Evolutionary conservation across 1,140 invertebrate genomes (phyloP).

Genomic region (Calliphora vicina): DNA sequence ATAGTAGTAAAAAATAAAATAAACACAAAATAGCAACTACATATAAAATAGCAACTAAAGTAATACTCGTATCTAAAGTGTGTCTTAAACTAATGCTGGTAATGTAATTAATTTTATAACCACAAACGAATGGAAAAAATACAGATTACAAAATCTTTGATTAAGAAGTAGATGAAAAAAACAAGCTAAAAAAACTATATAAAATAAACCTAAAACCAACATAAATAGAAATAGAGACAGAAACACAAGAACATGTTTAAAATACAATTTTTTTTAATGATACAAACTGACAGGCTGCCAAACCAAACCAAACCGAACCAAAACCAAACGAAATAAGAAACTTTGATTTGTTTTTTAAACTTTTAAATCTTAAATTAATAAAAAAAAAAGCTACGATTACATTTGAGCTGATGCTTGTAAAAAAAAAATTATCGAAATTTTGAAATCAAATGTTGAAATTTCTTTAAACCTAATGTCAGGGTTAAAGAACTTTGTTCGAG

Average conservation of each 20-base stretch:
- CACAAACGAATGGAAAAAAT: neutral
- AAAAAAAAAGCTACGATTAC: neutral
- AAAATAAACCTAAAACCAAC: neutral
- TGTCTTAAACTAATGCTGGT: neutral
- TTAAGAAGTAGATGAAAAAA: neutral
- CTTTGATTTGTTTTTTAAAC: neutral
- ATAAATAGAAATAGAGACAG: neutral
- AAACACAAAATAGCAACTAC: neutral
- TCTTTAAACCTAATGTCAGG: too few relatives aligned
- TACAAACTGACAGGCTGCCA: neutral
- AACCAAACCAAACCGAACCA: neutral
- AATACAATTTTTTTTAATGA: neutral
- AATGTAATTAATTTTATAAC: neutral
- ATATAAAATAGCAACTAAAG: neutral
- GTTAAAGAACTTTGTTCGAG: too few relatives aligned
- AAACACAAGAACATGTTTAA: neutral
- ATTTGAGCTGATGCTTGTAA: neutral
- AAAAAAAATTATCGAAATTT: neutral
- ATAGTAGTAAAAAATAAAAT: neutral
- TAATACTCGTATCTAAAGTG: neutral
- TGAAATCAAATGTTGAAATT: too few relatives aligned
- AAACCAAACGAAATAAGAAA: neutral
- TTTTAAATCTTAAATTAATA: neutral
- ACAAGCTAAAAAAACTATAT: neutral
- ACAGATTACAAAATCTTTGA: neutral